Evolutionary conservation across 2,113 vertebrate species (phyloP), one percentile per base, ranked within the genome.

Genomic region (Galemys pyrenaicus): DNA sequence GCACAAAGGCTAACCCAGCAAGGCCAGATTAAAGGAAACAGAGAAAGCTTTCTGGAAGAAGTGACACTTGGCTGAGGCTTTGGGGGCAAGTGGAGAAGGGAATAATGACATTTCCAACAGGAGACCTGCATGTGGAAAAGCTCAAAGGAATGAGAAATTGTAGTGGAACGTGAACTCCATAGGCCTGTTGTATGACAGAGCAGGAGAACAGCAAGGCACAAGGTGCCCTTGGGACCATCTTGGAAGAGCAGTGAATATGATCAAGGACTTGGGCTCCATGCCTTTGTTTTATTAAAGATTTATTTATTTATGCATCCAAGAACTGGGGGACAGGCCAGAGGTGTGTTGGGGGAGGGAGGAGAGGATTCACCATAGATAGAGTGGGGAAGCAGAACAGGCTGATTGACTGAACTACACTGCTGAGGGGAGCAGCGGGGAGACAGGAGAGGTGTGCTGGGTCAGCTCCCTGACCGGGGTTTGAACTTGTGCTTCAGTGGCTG

Each of bases 11-110:
- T 10, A 24, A 15, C 0, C 13, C 16, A 81, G 54, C 26, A 60
- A 75, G 16, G 41, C 15, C 5, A 37, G 8, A 88, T 3, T 20
- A 51, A 70, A 28, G 11, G 8, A 22, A 22, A 44, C n/a, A 49
- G 35, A 75, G 78, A 60, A 54, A 49, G 22, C 20, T 58, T 77
- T 60, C 68, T 35, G 37, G 68, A 81, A 95, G 79, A 93, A 6
- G 2, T 60, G 30, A 4, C 49, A 17, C 49, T 75, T 84, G 32
- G 24, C 16, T 12, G 15, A 75, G 10, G 49, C 22, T 37, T 80
- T 16, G 39, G 49, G 44, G 28, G 32, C 22, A 12, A 35, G 32
- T 35, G 0, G 30, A 46, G 62, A 88, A n/a, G 26, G 3, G 12
- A 51, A 0, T 44, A 22, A 35, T 4, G n/a, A 49, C 54, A 24